Evolutionary conservation across 2,888 invertebrate genomes (phyloP).

Genomic region (Drosophila histrio): DNA sequence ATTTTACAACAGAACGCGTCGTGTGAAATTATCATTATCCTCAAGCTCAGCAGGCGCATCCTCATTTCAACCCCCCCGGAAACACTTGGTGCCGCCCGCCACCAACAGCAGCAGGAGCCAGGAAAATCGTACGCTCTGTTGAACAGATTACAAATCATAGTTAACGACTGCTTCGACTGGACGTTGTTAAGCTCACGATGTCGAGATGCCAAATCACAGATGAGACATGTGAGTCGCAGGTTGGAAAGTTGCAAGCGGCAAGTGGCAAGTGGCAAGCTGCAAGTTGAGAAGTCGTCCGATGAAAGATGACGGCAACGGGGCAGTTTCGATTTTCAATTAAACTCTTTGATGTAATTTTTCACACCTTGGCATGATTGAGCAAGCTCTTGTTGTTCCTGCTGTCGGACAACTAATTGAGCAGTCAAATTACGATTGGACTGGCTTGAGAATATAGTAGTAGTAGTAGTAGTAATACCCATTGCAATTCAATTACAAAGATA

Average conservation of each 20-base stretch:
- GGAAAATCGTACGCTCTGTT: constrained; percentile 32
- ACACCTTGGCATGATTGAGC: constrained; percentile 50
- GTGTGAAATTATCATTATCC: constrained; percentile 76
- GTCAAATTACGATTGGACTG: constrained; percentile 31
- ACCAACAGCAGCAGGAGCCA: constrained; percentile 23
- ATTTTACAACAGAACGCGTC: constrained; percentile 66
- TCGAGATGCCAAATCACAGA: constrained; percentile 36
- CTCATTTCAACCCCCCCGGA: constrained; percentile 25
- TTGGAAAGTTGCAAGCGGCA: not conserved
- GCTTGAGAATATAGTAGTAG: not conserved
- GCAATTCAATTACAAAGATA: constrained; percentile 4
- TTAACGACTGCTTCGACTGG: constrained; percentile 55
- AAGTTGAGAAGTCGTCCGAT: not conserved
- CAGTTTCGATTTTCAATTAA: constrained; percentile 63
- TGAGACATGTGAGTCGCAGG: constrained; percentile 20
- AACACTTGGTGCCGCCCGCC: not conserved
- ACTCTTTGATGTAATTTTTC: constrained; percentile 51
- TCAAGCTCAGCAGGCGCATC: constrained; percentile 23
- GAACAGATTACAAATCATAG: constrained; percentile 66
- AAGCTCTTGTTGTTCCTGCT: not conserved
- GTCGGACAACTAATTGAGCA: constrained; percentile 48
- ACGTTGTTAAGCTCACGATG: constrained; percentile 40
- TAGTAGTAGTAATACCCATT: not conserved
- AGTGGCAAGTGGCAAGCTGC: not conserved
- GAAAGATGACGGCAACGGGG: constrained; percentile 15